Evolutionary conservation across 2,113 vertebrate genomes (phyloP), one percentile per base, ranked within the genome.

Genomic region (Recurvirostra avosetta): DNA sequence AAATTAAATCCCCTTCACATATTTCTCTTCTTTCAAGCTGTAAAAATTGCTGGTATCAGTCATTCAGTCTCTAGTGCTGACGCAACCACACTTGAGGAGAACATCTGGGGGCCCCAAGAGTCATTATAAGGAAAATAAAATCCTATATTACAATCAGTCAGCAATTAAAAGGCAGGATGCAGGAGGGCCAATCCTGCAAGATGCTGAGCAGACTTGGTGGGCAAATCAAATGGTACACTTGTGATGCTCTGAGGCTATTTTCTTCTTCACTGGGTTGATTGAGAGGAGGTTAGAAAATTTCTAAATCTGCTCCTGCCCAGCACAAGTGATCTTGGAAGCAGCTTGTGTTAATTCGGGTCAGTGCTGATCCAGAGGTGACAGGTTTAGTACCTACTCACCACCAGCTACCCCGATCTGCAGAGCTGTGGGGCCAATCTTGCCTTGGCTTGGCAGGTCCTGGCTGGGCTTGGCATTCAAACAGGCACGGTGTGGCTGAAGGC

Each of bases 11-110:
- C 82, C 88, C 92, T 95, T 96, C 95, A 96, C 68, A 97, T 85
- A 92, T 93, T 96, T 96, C 88, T 90, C 92, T 86, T 88, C 93
- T 96, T 96, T 96, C 90, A 96, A 94, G 95, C 95, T 97, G 94
- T 96, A 96, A 95, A 97, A 97, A 96, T 96, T 95, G 95, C 96
- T 94, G 87, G 94, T 92, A 97, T 97, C 96, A 96, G 95, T 96
- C 95, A 97, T 97, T 96, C 92, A 94, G 84, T 71, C 94, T 91
- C 89, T 95, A 89, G 77, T 95, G 95, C 95, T 96, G 96, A 97
- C 92, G 92, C 93, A 96, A 96, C 94, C 87, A 94, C 93, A 96
- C 92, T 96, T 63, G 84, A 95, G 97, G 85, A 96, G 94, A 96
- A 97, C 95, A 97, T 97, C 97, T 96, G 97, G 96, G 95, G 95